phyloP scores from a whole-genome alignment of 2,113 vertebrate species.

The Bothrops jararaca region DNA sequence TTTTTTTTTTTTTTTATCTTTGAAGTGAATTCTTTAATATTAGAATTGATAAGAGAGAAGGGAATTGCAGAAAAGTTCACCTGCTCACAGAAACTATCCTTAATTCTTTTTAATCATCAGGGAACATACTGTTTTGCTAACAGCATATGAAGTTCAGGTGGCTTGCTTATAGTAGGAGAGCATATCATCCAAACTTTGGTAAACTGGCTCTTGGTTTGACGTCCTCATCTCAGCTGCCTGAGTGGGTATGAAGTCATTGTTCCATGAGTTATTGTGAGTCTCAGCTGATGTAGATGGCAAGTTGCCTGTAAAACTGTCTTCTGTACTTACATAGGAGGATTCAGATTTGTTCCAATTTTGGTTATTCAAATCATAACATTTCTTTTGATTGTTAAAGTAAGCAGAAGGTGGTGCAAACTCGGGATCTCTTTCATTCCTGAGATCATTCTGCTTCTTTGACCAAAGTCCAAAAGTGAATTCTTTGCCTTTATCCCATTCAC shows the following conservation, averaged over 20 bases:
- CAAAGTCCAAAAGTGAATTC: slow-evolving; percentile 88
- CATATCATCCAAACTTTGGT: slow-evolving; percentile 78
- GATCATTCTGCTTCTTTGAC: slow-evolving; percentile 75
- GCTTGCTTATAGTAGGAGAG: slow-evolving; percentile 82
- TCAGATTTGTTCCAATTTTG: slow-evolving; percentile 59
- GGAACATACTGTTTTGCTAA: not conserved
- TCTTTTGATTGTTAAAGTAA: slow-evolving; percentile 76
- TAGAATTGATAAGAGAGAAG: not conserved
- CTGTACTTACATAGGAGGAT: slow-evolving; percentile 53
- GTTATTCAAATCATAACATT: slow-evolving; percentile 38
- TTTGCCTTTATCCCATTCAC: slow-evolving; percentile 98
- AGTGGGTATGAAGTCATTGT: fast-evolving
- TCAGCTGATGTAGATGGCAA: not conserved
- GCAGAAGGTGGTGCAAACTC: slow-evolving; percentile 92
- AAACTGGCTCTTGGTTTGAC: slow-evolving; percentile 49
- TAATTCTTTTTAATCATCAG: slow-evolving; percentile 19
- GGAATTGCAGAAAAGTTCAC: not conserved
- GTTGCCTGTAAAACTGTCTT: slow-evolving; percentile 1
- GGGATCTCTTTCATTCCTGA: slow-evolving; percentile 83
- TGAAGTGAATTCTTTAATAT: not conserved
- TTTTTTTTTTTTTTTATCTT: too few species aligned
- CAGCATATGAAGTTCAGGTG: slow-evolving; percentile 60
- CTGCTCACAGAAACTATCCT: slow-evolving; percentile 6
- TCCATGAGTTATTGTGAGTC: fast-evolving
- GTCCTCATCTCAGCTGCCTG: not conserved